Base-by-base conservation (phyloP, 2,113 vertebrate species). In the Salminus brasiliensis region DNA sequence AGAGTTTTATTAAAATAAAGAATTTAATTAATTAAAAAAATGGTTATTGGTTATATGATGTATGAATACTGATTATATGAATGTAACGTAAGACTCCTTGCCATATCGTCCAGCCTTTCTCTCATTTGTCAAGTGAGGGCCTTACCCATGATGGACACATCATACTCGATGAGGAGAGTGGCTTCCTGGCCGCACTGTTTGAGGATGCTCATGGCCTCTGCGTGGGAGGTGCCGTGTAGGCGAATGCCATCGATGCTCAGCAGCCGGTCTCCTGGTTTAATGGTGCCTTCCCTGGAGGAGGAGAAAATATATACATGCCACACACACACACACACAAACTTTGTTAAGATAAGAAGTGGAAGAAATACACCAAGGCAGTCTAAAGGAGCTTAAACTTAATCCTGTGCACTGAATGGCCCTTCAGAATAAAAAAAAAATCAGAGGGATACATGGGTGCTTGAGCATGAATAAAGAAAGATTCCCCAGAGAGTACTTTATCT, bases 111-210 rank as follows among this genome's bases (percentile, higher is more conserved):
- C n/a, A n/a, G n/a, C n/a, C n/a, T n/a, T 45, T 1, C 25, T 15
- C 1, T n/a, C 18, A 36, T n/a, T 8, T 67, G 32, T 49, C 16
- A 29, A 27, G 49, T n/a, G 10, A 25, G 65, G 55, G 0, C 27
- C 95, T 60, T 94, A 96, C 96, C 96, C 96, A 99, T 99, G 45
- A 99, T 93, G 0, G 97, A 99, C 87, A 99, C 96, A 47, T 99
- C 97, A 0, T 98, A 99, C 91, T 99, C 97, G 0, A 98, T 88
- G 85, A 98, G 93, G 80, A 99, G 93, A 5, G 95, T 97, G 0
- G 96, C 98, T 81, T 99, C 98, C 89, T 99, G 98, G 0, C 98
- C 98, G 0, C 98, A 97, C 45, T 99, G 98, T 88, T 98, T 99
- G 65, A 99, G 95, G 88, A 98, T 96, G 85, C 96, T 96, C 95